Percentiles rank a stretch among this genome's conserved stretches.
Conservation (phyloP, 2,797 vertebrate genomes). For the Hyperoplus lanceolatus region DNA sequence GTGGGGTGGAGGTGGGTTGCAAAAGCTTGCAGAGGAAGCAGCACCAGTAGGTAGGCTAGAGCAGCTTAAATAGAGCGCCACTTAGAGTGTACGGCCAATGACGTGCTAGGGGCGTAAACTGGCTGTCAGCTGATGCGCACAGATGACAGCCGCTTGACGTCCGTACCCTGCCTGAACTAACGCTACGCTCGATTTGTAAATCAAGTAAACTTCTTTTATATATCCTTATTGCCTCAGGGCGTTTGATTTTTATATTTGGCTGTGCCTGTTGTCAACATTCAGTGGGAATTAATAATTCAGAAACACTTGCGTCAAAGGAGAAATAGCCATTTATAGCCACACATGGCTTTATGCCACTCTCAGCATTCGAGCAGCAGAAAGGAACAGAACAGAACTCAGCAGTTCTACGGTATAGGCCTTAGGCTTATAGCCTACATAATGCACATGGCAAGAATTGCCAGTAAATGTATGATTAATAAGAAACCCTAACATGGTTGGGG, state of each 20-base stretch:
- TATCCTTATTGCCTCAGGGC: constrained; percentile 22
- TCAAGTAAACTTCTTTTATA: constrained; percentile 18
- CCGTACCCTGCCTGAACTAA: too few relatives aligned
- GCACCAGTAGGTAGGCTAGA: too few relatives aligned
- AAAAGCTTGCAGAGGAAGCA: too few relatives aligned
- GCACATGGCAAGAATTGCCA: constrained; percentile 50
- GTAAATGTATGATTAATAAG: constrained; percentile 61
- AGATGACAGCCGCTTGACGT: too few relatives aligned
- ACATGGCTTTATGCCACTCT: constrained; percentile 55
- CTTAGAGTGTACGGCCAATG: too few relatives aligned
- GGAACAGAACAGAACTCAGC: constrained; percentile 36
- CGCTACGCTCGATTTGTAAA: too few relatives aligned
- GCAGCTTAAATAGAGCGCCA: too few relatives aligned
- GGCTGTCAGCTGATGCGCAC: too few relatives aligned
- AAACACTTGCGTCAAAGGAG: constrained; percentile 46
- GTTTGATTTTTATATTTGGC: constrained; percentile 27
- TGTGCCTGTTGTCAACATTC: constrained; percentile 29
- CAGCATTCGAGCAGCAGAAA: constrained; percentile 43
- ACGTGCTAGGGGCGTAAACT: too few relatives aligned
- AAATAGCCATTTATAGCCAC: constrained; percentile 58
- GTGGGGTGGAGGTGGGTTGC: too few relatives aligned
- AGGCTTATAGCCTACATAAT: constrained; percentile 55
- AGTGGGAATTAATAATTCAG: constrained; percentile 63
- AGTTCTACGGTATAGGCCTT: constrained; percentile 29
- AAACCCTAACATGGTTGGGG: constrained; percentile 33